Percentiles rank a stretch among this genome's conserved stretches.
These are phyloP conservation scores for Microcebus lehilahytsara DNA, from an alignment of 2,113 vertebrate genomes.

Conservation along the genomic window DNA sequence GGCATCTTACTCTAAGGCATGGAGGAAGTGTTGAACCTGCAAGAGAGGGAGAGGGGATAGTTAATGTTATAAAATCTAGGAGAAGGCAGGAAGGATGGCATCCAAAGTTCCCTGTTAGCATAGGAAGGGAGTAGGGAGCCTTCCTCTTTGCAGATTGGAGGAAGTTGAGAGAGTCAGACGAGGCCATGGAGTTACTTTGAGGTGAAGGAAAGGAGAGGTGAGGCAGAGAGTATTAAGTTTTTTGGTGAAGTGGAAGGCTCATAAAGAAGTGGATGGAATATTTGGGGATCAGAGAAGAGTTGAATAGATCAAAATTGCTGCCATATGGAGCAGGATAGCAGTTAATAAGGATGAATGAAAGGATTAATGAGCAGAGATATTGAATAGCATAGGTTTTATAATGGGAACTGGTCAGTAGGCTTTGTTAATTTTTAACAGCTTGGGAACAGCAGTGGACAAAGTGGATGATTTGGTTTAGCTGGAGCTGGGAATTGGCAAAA, in stretches of 20 bases:
- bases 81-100: not conserved
- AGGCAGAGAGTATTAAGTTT: not conserved
- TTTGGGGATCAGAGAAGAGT: slow-evolving; percentile 7
- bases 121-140: not conserved
- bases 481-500: slow-evolving; percentile 13
- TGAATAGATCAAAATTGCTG: slow-evolving; percentile 17
- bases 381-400: slow-evolving; percentile 40
- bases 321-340: slow-evolving; percentile 18
- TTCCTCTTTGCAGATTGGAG: not conserved
- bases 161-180: not conserved
- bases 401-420: not conserved
- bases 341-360: slow-evolving; percentile 59
- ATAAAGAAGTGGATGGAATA: not conserved
- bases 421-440: slow-evolving; percentile 49
- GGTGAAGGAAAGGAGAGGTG: not conserved
- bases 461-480: slow-evolving; percentile 21
- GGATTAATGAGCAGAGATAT: slow-evolving; percentile 15
- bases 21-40: not conserved
- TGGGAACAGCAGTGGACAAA: slow-evolving; percentile 44
- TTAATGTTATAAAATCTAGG: not conserved
- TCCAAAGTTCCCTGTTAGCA: not conserved
- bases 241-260: not conserved
- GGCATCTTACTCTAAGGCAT: not conserved
- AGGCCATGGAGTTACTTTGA: not conserved
- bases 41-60: not conserved